Evolutionary conservation across 2,113 vertebrate species (phyloP), one percentile per base, ranked within the genome.

Genomic region (Menura novaehollandiae): DNA sequence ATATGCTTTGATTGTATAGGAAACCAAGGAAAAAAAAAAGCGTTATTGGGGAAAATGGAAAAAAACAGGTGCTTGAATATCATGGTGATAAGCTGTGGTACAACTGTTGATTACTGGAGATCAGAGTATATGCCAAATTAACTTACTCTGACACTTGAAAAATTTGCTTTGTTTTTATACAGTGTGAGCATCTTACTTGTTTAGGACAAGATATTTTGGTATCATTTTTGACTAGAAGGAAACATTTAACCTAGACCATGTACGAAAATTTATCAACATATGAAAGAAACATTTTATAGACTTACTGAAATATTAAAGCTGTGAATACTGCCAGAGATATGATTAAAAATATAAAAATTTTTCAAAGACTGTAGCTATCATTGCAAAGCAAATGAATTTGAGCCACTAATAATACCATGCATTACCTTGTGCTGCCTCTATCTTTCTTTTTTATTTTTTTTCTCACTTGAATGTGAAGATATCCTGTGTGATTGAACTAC

Each of bases 401-500:
- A 90, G 30, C 71, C 73, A 58, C 35, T 81, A 77, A 81, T 93
- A 96, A 72, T 28, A 43, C 18, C 66, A 84, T 15, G 22, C 30
- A 75, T 78, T 92, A 52, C 44, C 53, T 95, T 85, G 59, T 80
- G 5, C 44, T 66, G 63, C 47, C 55, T 89, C 28, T 44, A 52
- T 78, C 46, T 91, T 89, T 68, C 35, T 73, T 76, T 78, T 75
- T 85, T 66, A 68, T 89, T 85, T 94, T 96, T 96, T 97, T 88
- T 76, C 85, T 97, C 21, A 64, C 87, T 98, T 94, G 89, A 97
- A 88, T 93, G 89, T 94, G 96, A 94, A 97, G 95, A 96, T 96
- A 97, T 92, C 89, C 91, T 97, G 81, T 96, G 55, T 96, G 95
- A 97, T 95, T 96, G 95, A 97, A 85, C 94, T 81, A 17, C 95